Conservation (phyloP, 2,113 vertebrate species). For the Pangasianodon gigas region DNA sequence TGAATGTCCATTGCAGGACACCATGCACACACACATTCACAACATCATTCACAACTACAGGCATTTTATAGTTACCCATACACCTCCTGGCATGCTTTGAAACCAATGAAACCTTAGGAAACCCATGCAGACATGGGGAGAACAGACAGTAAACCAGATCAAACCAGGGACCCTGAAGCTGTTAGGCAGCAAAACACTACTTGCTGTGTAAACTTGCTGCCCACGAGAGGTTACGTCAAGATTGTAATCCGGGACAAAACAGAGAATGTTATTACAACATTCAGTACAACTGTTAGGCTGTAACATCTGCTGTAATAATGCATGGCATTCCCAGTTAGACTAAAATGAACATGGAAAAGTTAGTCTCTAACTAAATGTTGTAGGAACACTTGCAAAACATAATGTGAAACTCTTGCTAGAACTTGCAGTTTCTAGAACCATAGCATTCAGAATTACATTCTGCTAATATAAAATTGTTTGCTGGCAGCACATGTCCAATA, state of each 20-base stretch:
- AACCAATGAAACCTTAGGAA: neutral
- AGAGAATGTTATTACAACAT: neutral
- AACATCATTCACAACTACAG: neutral
- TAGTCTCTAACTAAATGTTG: neutral
- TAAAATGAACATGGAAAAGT: neutral
- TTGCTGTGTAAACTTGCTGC: neutral
- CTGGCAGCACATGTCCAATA: too few relatives aligned
- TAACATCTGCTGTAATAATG: neutral
- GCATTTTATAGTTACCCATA: neutral
- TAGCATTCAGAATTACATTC: too few relatives aligned
- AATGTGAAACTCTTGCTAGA: too few relatives aligned
- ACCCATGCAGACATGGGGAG: neutral
- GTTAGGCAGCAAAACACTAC: neutral
- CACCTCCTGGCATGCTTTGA: neutral
- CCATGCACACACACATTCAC: neutral
- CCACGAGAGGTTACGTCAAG: neutral
- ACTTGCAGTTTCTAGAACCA: too few relatives aligned
- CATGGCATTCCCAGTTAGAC: neutral
- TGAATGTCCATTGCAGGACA: neutral
- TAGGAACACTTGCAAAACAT: too few relatives aligned
- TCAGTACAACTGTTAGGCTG: neutral
- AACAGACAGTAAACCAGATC: neutral
- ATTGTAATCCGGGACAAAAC: neutral
- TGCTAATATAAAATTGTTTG: too few relatives aligned
- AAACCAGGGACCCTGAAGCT: neutral